Base-by-base conservation (phyloP, 2,888 invertebrate species). In the Sepioteuthis lessoniana region DNA sequence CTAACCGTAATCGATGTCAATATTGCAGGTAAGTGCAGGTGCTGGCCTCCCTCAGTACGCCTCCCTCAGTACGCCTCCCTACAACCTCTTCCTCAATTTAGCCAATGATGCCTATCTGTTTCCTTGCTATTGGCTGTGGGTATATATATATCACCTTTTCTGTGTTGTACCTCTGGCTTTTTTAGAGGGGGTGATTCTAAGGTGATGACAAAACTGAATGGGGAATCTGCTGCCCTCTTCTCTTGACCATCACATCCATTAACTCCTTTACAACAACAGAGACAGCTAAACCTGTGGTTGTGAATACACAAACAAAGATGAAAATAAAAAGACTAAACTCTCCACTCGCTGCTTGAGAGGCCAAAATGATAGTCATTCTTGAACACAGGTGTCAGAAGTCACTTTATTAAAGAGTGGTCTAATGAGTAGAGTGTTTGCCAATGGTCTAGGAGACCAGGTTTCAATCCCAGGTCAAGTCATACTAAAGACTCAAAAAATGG, bases 1-100 rank as follows among this genome's bases (percentile, higher is more conserved):
- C 97, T 21, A 97, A 97, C 94, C 95, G 97, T 10, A 97, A 97
- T 95, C 94, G 97, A 35, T 97, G 97, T 94, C 97, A 97, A 94
- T 97, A 97, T 94, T 97, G 97, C 95, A 95, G 96, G 96, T 96
- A 94, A 93, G 91, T 2, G 16, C 16, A 0, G 21, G 13, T 35
- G 8, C n/a, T 4, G 0, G 16, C 13, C 7, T 16, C n/a, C 19
- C 76, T 21, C n/a, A 16, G 0, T n/a, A 16, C n/a, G 1, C 1
- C n/a, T 5, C 13, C n/a, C 76, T 21, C n/a, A 16, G 0, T n/a
- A 16, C n/a, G 1, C 1, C n/a, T 5, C 13, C n/a, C n/a, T 3
- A 60, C 31, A 8, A 5, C 28, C 19, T 8, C 13, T 19, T n/a
- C n/a, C 8, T 0, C 13, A 25, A 0, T 76, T 55, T 21, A 21